These are phyloP conservation scores for Clunio marinus DNA, from an alignment of 2,888 invertebrate genomes.

Conservation along the genomic window DNA sequence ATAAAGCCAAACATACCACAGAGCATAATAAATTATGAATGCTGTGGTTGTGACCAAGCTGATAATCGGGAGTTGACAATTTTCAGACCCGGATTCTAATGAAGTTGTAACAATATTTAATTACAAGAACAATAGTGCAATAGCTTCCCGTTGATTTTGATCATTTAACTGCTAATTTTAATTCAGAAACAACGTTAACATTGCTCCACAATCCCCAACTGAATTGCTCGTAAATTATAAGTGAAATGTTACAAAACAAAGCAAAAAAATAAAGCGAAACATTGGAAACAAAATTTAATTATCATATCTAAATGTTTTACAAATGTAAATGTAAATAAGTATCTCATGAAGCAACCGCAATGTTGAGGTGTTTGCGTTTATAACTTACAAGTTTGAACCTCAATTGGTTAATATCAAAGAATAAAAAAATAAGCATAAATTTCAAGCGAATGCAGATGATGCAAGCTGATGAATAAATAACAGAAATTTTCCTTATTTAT, in stretches of 20 bases:
- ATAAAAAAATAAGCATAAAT: not conserved
- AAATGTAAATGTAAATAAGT: not conserved
- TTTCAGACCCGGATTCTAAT: not conserved
- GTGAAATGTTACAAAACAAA: too few species aligned
- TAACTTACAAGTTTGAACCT: not conserved
- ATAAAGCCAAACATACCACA: not conserved
- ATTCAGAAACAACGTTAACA: not conserved
- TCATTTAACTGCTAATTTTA: not conserved
- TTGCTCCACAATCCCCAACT: not conserved
- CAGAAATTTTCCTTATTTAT: not conserved
- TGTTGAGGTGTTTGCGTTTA: not conserved
- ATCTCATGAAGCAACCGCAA: not conserved
- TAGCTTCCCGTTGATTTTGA: not conserved
- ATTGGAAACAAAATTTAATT: not conserved
- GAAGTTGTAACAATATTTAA: not conserved
- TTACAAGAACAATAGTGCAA: not conserved
- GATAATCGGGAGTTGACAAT: not conserved
- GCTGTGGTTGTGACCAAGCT: not conserved
- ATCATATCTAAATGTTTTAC: not conserved
- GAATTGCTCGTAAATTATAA: not conserved
- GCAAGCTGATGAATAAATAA: too few species aligned
- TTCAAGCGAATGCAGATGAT: not conserved
- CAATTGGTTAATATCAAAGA: not conserved
- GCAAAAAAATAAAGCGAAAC: not conserved
- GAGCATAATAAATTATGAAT: not conserved